Conservation (phyloP, 2,113 vertebrate species). For the Oxyura jamaicensis region DNA sequence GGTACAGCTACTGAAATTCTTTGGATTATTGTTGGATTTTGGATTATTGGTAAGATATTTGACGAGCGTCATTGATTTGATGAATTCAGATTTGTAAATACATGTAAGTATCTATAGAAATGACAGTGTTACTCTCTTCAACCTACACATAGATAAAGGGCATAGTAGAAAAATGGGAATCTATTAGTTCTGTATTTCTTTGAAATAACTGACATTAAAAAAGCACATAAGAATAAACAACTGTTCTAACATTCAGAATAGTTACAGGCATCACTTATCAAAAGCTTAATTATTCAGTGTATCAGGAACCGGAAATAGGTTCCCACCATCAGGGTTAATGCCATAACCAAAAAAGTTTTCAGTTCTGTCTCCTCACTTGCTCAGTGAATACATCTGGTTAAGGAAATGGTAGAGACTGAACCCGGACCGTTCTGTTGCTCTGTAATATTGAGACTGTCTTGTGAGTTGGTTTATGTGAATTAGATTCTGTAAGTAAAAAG, state of each 20-base stretch:
- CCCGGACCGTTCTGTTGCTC: not conserved
- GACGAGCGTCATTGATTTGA: not conserved
- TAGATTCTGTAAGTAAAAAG: not conserved
- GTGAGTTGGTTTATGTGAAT: not conserved
- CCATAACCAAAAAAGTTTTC: not conserved
- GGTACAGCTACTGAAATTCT: not conserved
- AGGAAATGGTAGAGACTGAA: not conserved
- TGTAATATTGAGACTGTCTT: not conserved
- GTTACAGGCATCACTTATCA: not conserved
- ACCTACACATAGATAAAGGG: not conserved
- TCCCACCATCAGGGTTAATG: not conserved
- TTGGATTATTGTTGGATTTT: not conserved
- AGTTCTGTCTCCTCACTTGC: not conserved
- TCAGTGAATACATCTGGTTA: not conserved
- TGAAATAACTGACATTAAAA: not conserved
- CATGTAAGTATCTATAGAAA: not conserved
- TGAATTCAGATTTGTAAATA: not conserved
- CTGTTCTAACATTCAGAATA: not conserved
- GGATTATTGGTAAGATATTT: not conserved
- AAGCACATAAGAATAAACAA: not conserved
- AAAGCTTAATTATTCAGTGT: not conserved
- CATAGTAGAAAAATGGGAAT: not conserved
- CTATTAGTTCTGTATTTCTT: not conserved
- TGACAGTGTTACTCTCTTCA: not conserved
- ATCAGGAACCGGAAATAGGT: not conserved